Conservation (phyloP, 2,888 invertebrate species). For the Charanyca ferruginea region DNA sequence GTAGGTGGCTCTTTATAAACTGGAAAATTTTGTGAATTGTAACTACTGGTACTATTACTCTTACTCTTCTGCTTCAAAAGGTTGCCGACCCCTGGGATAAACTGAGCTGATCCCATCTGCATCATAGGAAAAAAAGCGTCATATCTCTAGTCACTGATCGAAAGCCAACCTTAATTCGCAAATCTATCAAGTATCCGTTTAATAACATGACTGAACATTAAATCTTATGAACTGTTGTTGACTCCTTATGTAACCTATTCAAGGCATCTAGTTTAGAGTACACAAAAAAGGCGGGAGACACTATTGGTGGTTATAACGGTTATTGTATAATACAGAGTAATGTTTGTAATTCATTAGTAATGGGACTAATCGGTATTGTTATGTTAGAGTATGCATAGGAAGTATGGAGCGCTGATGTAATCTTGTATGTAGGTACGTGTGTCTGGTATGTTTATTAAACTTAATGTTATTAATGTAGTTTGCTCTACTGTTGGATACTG, state of each 20-base stretch:
- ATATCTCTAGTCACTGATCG: slow-evolving; percentile 1
- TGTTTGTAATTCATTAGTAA: slow-evolving; percentile 34
- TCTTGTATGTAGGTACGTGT: too few relatives aligned
- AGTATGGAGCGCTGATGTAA: slow-evolving; percentile 11
- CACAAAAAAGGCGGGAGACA: slow-evolving; percentile 56
- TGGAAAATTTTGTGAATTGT: too few relatives aligned
- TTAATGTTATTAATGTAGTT: too few relatives aligned
- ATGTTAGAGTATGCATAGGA: slow-evolving; percentile 19
- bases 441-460: too few relatives aligned
- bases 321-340: slow-evolving; percentile 3
- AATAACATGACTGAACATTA: slow-evolving; percentile 6
- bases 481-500: too few relatives aligned
- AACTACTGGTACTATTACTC: too few relatives aligned
- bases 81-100: too few relatives aligned
- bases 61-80: too few relatives aligned
- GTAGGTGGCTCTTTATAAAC: too few relatives aligned
- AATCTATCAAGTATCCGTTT: slow-evolving; percentile 10
- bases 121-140: too few relatives aligned
- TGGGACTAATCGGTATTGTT: slow-evolving; percentile 9
- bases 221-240: slow-evolving; percentile 9
- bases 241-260: slow-evolving; percentile 33
- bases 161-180: slow-evolving; percentile 1
- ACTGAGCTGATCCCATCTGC: too few relatives aligned
- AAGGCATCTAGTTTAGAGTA: slow-evolving; percentile 41
- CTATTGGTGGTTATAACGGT: slow-evolving; percentile 24